Evolutionary conservation across 2,888 invertebrate genomes (phyloP).

Genomic region (Notodromas monacha): DNA sequence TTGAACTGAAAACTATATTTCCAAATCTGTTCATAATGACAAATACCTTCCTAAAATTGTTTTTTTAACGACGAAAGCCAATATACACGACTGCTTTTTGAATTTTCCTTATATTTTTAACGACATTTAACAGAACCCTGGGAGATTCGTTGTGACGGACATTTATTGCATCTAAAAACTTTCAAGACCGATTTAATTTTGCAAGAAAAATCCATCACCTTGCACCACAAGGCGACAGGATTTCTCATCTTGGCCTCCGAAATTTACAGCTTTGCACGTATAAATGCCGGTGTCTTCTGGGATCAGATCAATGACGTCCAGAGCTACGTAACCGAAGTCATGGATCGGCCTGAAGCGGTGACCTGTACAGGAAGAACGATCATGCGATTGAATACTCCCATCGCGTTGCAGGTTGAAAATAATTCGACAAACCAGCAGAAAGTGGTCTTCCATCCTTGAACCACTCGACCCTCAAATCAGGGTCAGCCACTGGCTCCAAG

Average conservation of each 20-base stretch:
- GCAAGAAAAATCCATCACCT: no score
- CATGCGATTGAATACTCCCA: background rate
- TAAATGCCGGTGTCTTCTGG: slow-evolving; percentile 73
- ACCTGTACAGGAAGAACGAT: slow-evolving; percentile 19
- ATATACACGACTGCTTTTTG: no score
- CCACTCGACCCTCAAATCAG: slow-evolving; percentile 88
- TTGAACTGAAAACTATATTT: no score
- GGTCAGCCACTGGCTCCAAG: slow-evolving; percentile 79
- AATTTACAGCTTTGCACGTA: slow-evolving; percentile 67
- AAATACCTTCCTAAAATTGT: no score
- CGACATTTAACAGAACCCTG: no score
- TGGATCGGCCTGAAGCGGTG: slow-evolving; percentile 84
- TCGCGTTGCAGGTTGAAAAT: no score
- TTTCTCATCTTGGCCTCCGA: slow-evolving; percentile 58
- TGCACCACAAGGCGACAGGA: background rate
- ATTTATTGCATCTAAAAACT: no score
- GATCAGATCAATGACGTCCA: slow-evolving; percentile 79
- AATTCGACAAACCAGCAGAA: slow-evolving; percentile 33
- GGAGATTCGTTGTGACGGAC: no score
- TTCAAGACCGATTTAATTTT: no score
- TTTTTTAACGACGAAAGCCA: no score
- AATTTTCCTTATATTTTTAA: no score
- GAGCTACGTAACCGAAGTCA: slow-evolving; percentile 89
- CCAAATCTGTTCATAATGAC: no score
- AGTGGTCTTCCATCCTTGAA: slow-evolving; percentile 75